Evolutionary conservation across 2,113 vertebrate species (phyloP), one percentile per base, ranked within the genome.

Genomic region (Oreochromis tanganicae): DNA sequence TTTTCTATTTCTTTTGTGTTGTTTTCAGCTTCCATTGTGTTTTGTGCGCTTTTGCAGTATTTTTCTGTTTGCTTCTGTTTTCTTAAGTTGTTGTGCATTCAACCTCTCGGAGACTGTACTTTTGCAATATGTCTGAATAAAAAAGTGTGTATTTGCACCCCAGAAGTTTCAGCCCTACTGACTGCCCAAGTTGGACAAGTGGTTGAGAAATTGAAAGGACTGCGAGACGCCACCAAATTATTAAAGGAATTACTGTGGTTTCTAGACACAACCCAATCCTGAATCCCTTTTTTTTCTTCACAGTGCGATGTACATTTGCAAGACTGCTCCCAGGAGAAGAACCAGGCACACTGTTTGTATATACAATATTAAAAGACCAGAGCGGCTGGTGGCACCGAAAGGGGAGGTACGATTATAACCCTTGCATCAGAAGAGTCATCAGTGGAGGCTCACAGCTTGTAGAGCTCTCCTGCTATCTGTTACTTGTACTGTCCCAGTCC

Each of bases 391-490:
- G 81, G 59, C 82, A 85, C 55, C 9, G n/a, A 59, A 57, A 81
- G 54, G n/a, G 52, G 50, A 55, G 50, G 56, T 56, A 8, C 5
- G 48, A 87, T 85, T 85, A 88, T 80, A 84, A 87, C 52, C 36
- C 54, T 75, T 59, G 61, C 85, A 90, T 85, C 82, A 80, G 82
- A 80, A 81, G 83, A 92, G 80, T 83, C 86, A 92, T 87, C 63
- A 13, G 82, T 91, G 43, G 84, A 56, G 86, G 73, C 86, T 85
- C 89, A 86, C 88, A 91, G 88, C 61, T 89, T 83, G 90, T 87
- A 79, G 83, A 80, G 92, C 85, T 81, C 87, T 80, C 80, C 57
- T 38, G 3, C 87, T 86, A 90, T 91, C 87, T 78, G 88, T 83
- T 92, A 59, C 88, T 21, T 41, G 10, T 50, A 81, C 92, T 71